Evolutionary conservation across 2,888 invertebrate species (phyloP), one percentile per base, ranked within the genome.

Genomic region (Nemapogon koenigi): DNA sequence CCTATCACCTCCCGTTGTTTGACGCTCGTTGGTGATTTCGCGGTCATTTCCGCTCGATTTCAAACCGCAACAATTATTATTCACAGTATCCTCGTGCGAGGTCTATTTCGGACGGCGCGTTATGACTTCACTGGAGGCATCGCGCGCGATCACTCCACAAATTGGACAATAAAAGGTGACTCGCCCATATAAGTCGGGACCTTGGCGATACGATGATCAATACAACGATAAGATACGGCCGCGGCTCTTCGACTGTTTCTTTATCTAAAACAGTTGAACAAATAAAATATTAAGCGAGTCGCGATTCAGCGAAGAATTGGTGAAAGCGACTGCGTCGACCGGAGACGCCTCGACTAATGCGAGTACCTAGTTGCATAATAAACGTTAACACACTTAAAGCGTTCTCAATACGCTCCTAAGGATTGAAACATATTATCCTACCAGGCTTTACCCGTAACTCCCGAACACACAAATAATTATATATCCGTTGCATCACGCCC

Each of bases 221-320:
- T 73, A 68, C 65, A 72, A 63, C 63, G 62, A 78, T 78, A 76
- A 76, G 78, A 78, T 78, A 75, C n/a, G 28, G 8, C 27, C 19
- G 47, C 58, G 56, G 57, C 61, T 63, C 64, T 66, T 61, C 58
- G 55, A 57, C 57, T 55, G 61, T 64, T 71, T 70, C 75, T 75
- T 73, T 76, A 76, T 76, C 75, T 73, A 65, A 66, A 70, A 63
- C 76, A 75, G 66, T 76, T 76, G 76, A 65, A 63, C 66, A 75
- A 76, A 76, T 73, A 76, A 58, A 61, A 18, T 18, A 59, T 55
- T 58, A 63, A 63, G 67, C 64, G 67, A 59, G 59, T 53, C 62
- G 66, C 66, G 71, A 71, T 72, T 71, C 70, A 69, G 61, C 64
- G 67, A 62, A 59, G 52, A 58, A 57, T 50, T 62, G 71, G 76